Evolutionary conservation across 2,888 invertebrate species (phyloP).

Genomic region (Lamproptera curius): DNA sequence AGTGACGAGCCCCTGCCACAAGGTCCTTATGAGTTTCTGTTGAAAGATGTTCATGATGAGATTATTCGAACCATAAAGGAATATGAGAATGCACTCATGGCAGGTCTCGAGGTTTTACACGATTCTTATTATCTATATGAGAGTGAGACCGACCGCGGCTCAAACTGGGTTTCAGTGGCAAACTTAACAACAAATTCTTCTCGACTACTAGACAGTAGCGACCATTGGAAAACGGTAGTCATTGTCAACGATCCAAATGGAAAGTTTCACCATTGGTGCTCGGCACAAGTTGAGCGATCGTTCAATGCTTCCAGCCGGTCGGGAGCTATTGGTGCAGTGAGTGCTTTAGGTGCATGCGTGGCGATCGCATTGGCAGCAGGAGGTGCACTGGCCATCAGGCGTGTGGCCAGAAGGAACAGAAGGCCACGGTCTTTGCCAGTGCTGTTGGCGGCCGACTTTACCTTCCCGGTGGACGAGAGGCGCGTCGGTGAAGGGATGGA

Average conservation of each 20-base stretch:
- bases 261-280: conserved; percentile 25
- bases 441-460: conserved; percentile 40
- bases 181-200: conserved; percentile 31
- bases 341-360: conserved; percentile 24
- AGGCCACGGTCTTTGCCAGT: conserved; percentile 36
- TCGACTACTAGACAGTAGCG: conserved; percentile 31
- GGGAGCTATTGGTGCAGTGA: conserved; percentile 22
- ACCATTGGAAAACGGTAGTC: conserved; percentile 34
- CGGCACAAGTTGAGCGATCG: conserved; percentile 22
- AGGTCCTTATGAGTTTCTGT: not conserved
- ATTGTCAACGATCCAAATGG: conserved; percentile 30
- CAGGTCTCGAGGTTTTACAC: conserved; percentile 25
- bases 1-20: conserved; percentile 22
- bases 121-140: conserved; percentile 38
- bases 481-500: conserved; percentile 85
- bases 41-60: conserved; percentile 25
- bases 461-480: conserved; percentile 49
- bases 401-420: conserved; percentile 22
- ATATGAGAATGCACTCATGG: conserved; percentile 23
- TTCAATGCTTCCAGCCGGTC: conserved; percentile 10
- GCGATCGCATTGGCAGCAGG: conserved; percentile 23
- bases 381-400: conserved; percentile 23
- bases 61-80: too few species aligned
- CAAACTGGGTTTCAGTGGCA: conserved; percentile 36
- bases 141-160: conserved; percentile 18